phyloP scores from a whole-genome alignment of 2,888 invertebrate genomes.

The Falcaria lacertinaria region DNA sequence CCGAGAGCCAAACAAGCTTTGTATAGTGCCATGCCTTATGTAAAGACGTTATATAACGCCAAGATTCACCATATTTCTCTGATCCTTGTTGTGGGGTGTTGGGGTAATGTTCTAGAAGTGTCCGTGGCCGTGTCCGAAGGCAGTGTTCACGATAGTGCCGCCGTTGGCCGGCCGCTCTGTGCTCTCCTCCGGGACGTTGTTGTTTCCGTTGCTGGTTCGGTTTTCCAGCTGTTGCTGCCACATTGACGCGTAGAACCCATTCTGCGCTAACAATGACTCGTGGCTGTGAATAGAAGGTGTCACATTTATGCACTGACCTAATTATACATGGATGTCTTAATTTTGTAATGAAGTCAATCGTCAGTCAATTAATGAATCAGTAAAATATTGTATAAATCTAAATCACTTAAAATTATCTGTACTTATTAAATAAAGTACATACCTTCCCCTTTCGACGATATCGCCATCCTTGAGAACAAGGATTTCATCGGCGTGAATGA shows the following conservation, averaged over 20 bases:
- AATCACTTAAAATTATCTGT: not conserved
- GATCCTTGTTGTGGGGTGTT: not conserved
- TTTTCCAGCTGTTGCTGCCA: slow-evolving; percentile 93
- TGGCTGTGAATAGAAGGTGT: slow-evolving; percentile 74
- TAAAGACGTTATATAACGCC: too few species aligned
- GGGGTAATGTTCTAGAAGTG: slow-evolving; percentile 16
- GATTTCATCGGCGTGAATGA: slow-evolving; percentile 97
- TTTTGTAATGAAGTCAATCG: too few species aligned
- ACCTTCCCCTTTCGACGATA: slow-evolving; percentile 93
- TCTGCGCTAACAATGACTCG: slow-evolving; percentile 82
- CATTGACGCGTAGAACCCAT: slow-evolving; percentile 93
- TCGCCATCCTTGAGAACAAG: slow-evolving; percentile 94
- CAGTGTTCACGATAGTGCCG: slow-evolving; percentile 5
- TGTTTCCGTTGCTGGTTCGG: slow-evolving; percentile 46
- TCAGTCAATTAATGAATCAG: too few species aligned
- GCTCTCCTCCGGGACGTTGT: slow-evolving; percentile 24
- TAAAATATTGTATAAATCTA: not conserved
- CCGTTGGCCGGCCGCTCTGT: slow-evolving; percentile 24
- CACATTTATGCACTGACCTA: slow-evolving; percentile 54
- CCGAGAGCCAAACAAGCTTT: too few species aligned
- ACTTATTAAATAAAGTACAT: slow-evolving; percentile 37
- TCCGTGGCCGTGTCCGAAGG: slow-evolving; percentile 37
- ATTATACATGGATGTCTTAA: too few species aligned
- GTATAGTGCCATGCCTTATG: too few species aligned
- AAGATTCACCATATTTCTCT: too few species aligned